Evolutionary conservation across 2,888 invertebrate species (phyloP).

Genomic region (Xestia xanthographa): DNA sequence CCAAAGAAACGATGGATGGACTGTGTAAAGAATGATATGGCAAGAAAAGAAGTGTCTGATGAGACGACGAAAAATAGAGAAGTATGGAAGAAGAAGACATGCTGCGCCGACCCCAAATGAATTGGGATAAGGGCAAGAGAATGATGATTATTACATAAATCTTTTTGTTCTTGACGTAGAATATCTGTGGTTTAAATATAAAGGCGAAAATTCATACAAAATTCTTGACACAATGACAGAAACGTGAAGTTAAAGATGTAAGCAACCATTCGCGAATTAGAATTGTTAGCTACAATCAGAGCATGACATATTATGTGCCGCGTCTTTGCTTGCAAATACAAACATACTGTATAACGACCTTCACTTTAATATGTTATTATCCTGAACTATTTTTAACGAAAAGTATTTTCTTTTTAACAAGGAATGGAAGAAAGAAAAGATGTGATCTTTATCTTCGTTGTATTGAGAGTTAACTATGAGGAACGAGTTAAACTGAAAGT

Average conservation of each 20-base stretch:
- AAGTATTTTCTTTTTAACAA: constrained; percentile 22
- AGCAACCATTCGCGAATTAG: constrained; percentile 48
- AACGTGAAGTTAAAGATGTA: constrained; percentile 35
- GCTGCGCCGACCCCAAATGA: too few species aligned
- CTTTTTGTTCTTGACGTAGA: constrained; percentile 52
- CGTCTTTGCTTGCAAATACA: constrained; percentile 45
- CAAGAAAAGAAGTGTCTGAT: too few species aligned
- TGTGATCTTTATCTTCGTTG: constrained; percentile 18
- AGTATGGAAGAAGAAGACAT: too few species aligned
- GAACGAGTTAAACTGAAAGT: constrained; percentile 18
- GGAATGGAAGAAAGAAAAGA: not conserved
- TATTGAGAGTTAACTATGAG: constrained; percentile 23
- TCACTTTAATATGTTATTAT: constrained; percentile 31
- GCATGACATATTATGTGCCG: constrained; percentile 38
- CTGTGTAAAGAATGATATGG: too few species aligned
- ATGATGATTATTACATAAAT: constrained; percentile 58
- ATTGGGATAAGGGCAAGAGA: too few species aligned
- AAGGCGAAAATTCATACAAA: constrained; percentile 54
- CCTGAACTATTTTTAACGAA: constrained; percentile 17
- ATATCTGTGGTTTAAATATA: constrained; percentile 36
- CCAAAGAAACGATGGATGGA: too few species aligned
- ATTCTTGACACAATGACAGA: constrained; percentile 53
- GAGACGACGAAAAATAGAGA: too few species aligned
- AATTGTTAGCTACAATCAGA: constrained; percentile 60
- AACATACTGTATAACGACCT: constrained; percentile 52